Percentiles rank a stretch among this genome's conserved stretches.
phyloP scores from a whole-genome alignment of 2,888 invertebrate genomes.

The Azorinus chamasolen region DNA sequence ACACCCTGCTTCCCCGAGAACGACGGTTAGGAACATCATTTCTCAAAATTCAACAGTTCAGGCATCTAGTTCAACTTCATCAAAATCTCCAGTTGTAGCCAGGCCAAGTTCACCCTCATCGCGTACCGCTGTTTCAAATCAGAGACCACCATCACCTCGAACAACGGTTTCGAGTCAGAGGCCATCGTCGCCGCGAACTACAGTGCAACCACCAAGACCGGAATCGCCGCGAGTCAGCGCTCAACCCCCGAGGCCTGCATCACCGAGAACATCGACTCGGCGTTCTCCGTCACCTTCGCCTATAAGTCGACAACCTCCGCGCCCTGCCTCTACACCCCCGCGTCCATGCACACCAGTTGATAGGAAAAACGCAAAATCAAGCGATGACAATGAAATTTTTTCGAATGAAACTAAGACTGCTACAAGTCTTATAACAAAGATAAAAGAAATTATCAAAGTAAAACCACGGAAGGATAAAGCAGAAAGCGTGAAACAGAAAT shows the following conservation, averaged over 20 bases:
- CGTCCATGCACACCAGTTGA: slow-evolving; percentile 59
- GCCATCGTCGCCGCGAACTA: slow-evolving; percentile 33
- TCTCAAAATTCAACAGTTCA: too few species aligned
- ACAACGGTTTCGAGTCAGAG: slow-evolving; percentile 14
- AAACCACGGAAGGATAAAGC: slow-evolving; percentile 75
- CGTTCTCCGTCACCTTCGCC: slow-evolving; percentile 24
- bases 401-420: slow-evolving; percentile 24
- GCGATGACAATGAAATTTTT: slow-evolving; percentile 49
- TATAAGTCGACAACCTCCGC: slow-evolving; percentile 13
- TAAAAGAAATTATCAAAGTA: slow-evolving; percentile 78
- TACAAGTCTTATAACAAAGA: slow-evolving; percentile 70
- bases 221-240: slow-evolving; percentile 26
- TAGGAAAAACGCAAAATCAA: slow-evolving; percentile 35
- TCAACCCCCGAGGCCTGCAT: slow-evolving; percentile 30
- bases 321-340: slow-evolving; percentile 60
- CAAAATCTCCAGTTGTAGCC: background rate
- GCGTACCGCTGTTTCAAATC: slow-evolving; percentile 12
- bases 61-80: background rate
- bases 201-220: slow-evolving; percentile 21
- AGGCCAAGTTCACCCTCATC: slow-evolving; percentile 41
- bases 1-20: slow-evolving; percentile 7
- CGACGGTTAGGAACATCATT: too few species aligned
- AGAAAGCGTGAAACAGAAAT: slow-evolving; percentile 58
- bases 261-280: slow-evolving; percentile 4
- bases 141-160: slow-evolving; percentile 44